These are phyloP conservation scores for Catamblyrhynchus diadema DNA, from an alignment of 2,797 vertebrate species.

Conservation along the genomic window DNA sequence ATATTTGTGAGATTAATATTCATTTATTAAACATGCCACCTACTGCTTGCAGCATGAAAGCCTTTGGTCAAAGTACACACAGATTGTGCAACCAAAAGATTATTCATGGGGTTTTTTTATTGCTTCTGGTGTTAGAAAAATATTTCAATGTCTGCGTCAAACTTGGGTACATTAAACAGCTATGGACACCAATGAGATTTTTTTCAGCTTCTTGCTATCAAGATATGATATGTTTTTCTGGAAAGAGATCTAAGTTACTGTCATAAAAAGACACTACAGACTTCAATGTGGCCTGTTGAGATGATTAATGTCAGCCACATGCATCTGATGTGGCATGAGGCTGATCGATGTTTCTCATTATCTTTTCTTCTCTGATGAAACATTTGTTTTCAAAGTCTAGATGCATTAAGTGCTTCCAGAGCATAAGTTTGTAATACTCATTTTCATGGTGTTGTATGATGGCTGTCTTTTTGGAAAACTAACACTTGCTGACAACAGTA, in stretches of 20 bases:
- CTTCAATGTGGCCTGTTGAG: conserved; percentile 40
- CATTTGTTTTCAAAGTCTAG: background rate
- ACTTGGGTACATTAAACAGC: conserved; percentile 26
- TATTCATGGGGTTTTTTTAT: background rate
- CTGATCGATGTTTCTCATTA: conserved; percentile 27
- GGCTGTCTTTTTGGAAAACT: conserved; percentile 3
- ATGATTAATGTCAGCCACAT: conserved; percentile 11
- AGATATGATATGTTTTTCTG: conserved; percentile 5
- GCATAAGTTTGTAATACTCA: conserved; percentile 17
- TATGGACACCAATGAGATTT: background rate
- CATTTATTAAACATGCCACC: conserved; percentile 59
- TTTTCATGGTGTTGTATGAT: background rate
- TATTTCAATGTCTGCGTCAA: conserved; percentile 57
- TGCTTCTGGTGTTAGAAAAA: conserved; percentile 52
- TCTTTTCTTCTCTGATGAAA: conserved; percentile 37
- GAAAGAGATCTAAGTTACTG: background rate
- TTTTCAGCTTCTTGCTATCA: conserved; percentile 8
- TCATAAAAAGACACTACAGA: conserved; percentile 30
- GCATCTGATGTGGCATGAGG: background rate
- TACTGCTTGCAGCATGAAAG: conserved; percentile 7
- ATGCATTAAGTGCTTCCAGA: conserved; percentile 16
- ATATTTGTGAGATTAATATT: conserved; percentile 42
- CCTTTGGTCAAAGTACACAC: conserved; percentile 6
- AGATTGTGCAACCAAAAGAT: background rate
- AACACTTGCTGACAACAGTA: conserved; percentile 1